A percentile compares a stretch with the other conserved stretches of the same genome.
These are phyloP conservation scores for Nysson spinosus DNA, from an alignment of 2,888 invertebrate genomes.

Conservation along the genomic window DNA sequence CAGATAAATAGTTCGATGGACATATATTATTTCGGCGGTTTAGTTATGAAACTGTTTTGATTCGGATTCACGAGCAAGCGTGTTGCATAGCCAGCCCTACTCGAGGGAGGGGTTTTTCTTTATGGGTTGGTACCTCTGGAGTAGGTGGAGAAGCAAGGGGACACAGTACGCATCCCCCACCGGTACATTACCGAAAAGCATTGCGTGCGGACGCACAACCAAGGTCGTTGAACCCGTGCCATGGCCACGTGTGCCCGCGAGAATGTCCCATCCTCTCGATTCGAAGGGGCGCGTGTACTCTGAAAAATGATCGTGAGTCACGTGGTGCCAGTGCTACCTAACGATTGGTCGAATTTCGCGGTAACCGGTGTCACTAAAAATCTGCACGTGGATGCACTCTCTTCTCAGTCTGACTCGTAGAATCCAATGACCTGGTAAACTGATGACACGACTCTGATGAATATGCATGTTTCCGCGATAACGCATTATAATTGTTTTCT, in stretches of 20 bases:
- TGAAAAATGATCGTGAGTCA: conserved; percentile 33
- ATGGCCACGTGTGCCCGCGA: conserved; percentile 47
- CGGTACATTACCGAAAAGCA: conserved; percentile 51
- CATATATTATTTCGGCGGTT: too few relatives aligned
- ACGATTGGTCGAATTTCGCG: conserved; percentile 24
- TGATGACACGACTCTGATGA: too few relatives aligned
- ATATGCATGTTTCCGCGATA: too few relatives aligned
- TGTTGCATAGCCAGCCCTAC: conserved; percentile 32
- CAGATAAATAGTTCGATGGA: too few relatives aligned
- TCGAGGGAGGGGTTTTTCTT: conserved; percentile 29
- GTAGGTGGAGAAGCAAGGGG: conserved; percentile 42
- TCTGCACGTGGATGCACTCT: conserved; percentile 41
- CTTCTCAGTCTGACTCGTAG: conserved; percentile 1
- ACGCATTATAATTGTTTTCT: too few relatives aligned
- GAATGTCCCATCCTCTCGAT: conserved; percentile 45
- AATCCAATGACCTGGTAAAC: conserved; percentile 42
- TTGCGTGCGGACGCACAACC: conserved; percentile 47
- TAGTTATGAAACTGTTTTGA: too few relatives aligned
- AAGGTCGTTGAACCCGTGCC: conserved; percentile 49
- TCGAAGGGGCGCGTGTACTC: conserved; percentile 39
- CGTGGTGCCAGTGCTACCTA: conserved; percentile 14
- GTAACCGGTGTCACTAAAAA: not conserved
- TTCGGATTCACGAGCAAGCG: not conserved
- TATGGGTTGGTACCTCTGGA: conserved; percentile 32
- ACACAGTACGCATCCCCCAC: conserved; percentile 50